Evolutionary conservation across 2,113 vertebrate genomes (phyloP), one percentile per base, ranked within the genome.

Genomic region (Embiotoca jacksoni): DNA sequence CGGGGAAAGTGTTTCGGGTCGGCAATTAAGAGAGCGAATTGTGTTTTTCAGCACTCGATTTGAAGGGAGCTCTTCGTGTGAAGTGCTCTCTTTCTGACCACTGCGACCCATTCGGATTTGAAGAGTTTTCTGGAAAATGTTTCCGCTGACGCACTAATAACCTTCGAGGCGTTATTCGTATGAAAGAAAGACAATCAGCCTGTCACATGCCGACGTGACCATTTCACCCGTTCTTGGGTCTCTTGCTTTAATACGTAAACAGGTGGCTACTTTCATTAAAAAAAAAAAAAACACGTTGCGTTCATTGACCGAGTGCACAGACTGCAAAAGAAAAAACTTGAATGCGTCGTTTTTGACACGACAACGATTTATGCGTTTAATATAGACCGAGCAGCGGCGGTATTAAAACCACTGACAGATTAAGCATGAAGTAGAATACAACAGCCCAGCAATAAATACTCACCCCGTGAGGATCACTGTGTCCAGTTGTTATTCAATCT

Each of bases 1-100:
- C 55, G 44, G 55, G 31, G 4, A 53, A 62, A 54, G 46, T 23
- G 15, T 57, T 73, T 66, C 14, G 81, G 70, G 36, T 30, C 49
- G 16, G 50, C 8, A 47, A 78, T 72, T 33, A 44, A 75, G 50
- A 54, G 56, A 50, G 44, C 57, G 52, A 31, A 54, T 59, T 1
- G 9, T 41, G 37, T 15, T 54, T 60, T 36, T 61, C 54, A 36
- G 59, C 72, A 58, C 49, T 81, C 78, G 36, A 87, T 82, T 64
- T 65, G 41, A 74, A 63, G 80, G 44, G 15, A 23, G 60, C 68
- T 68, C 61, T 86, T 58, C 65, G 64, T 79, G 9, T 86, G 69
- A 75, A 85, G 69, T 70, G 70, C 47, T 50, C 61, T 81, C 72
- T 80, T 36, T 33, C 57, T 74, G 67, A 72, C 69, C 71, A 44